These are phyloP conservation scores for Connochaetes taurinus DNA, from an alignment of 2,113 vertebrate species.

Conservation along the genomic window DNA sequence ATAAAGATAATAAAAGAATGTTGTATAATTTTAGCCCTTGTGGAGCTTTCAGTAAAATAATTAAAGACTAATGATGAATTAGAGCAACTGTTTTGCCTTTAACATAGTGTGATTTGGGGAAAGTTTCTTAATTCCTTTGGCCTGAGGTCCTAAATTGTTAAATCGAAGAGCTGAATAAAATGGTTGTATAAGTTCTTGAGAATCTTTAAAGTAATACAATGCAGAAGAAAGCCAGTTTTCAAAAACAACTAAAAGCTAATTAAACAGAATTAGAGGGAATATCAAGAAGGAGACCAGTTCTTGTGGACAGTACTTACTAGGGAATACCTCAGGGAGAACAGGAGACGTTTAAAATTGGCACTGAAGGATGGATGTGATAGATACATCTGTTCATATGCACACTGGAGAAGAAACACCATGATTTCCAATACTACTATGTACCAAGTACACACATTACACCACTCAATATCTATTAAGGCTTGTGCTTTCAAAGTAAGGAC, in stretches of 20 bases:
- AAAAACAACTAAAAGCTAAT: not conserved
- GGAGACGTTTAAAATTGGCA: not conserved
- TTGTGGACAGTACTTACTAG: too few relatives aligned
- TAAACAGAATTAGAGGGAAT: not conserved
- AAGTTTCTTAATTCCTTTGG: not conserved
- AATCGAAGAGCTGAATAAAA: not conserved
- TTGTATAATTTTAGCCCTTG: not conserved
- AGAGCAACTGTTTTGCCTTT: slow-evolving; percentile 3
- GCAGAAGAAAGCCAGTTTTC: not conserved
- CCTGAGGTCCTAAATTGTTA: not conserved
- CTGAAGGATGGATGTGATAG: not conserved
- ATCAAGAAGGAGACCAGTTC: not conserved
- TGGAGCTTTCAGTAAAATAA: not conserved
- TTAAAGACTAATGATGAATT: slow-evolving; percentile 38
- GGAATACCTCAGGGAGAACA: not conserved
- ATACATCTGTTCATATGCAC: not conserved
- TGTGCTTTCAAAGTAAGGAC: not conserved
- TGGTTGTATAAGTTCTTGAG: not conserved
- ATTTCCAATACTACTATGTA: not conserved
- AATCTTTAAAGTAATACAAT: not conserved
- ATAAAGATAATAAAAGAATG: not conserved
- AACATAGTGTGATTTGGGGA: not conserved
- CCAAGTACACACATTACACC: not conserved
- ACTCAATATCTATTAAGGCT: not conserved
- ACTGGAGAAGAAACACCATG: too few relatives aligned